phyloP scores from a whole-genome alignment of 2,888 invertebrate species.

The Lepidochrysops patricia region DNA sequence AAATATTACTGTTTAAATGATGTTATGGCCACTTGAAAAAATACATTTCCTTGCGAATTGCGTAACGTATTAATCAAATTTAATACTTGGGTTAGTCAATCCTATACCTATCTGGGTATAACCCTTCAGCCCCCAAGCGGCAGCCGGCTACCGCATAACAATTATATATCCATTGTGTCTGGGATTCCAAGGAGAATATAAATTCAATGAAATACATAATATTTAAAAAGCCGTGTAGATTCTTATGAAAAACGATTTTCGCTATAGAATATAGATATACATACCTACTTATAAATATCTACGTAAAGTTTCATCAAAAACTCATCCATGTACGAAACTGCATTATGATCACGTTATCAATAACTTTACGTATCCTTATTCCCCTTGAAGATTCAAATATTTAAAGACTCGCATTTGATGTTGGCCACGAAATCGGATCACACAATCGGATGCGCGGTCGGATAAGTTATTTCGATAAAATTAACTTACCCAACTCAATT shows the following conservation, averaged over 20 bases:
- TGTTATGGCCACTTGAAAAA: background rate
- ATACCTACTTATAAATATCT: no score
- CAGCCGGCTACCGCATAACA: no score
- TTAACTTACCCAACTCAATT: conserved; percentile 56
- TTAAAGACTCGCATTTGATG: conserved; percentile 67
- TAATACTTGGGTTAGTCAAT: background rate
- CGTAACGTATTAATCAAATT: background rate
- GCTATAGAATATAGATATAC: no score
- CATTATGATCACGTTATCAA: background rate
- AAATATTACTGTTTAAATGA: conserved; percentile 3
- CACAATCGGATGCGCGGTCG: conserved; percentile 52
- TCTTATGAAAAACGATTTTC: no score
- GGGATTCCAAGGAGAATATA: no score
- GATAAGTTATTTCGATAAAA: conserved; percentile 53
- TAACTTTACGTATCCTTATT: conserved; percentile 24
- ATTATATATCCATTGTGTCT: no score
- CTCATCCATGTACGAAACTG: background rate
- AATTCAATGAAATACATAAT: no score
- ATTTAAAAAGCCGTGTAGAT: no score
- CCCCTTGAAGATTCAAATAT: conserved; percentile 58
- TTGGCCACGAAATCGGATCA: conserved; percentile 62
- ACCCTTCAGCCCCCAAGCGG: no score
- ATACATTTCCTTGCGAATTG: background rate
- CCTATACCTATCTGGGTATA: no score
- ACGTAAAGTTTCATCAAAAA: no score